Conservation (phyloP, 2,113 vertebrate species). For the Orcinus orca region DNA sequence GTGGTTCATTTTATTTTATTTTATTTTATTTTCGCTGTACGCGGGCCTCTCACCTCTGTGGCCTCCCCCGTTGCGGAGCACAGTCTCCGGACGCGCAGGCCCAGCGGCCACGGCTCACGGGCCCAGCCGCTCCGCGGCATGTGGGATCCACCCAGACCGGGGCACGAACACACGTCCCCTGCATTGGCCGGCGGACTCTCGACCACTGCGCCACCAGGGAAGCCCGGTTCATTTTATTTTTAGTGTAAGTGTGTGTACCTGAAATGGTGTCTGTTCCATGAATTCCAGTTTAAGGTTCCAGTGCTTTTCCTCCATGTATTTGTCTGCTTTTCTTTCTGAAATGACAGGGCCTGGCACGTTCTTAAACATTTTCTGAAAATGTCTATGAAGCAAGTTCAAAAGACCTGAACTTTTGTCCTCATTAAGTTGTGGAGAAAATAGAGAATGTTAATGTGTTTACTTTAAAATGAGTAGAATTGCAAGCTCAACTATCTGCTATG, state of each 20-base stretch:
- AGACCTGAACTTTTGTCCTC: not conserved
- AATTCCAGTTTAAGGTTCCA: not conserved
- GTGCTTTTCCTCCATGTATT: not conserved
- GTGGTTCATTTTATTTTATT: not conserved
- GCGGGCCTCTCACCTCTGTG: too few species aligned
- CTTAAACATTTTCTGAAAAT: conserved; percentile 28
- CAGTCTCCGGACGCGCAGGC: too few species aligned
- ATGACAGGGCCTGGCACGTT: not conserved
- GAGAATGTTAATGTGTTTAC: conserved; percentile 17
- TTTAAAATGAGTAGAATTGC: not conserved
- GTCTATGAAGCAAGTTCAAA: conserved; percentile 20
- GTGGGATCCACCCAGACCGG: too few species aligned
- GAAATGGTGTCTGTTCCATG: not conserved
- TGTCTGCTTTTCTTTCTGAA: not conserved
- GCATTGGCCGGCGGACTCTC: too few species aligned
- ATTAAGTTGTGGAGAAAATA: not conserved
- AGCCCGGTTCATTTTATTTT: not conserved
- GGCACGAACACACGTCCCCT: too few species aligned
- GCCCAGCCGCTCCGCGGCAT: too few species aligned
- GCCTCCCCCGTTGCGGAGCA: too few species aligned
- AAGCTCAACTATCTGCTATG: not conserved
- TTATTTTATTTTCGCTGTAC: too few species aligned
- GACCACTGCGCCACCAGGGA: too few species aligned
- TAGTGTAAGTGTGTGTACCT: not conserved
- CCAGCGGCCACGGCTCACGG: too few species aligned